Conservation (phyloP, 2,888 invertebrate genomes). For the Aleiodes leptofemur region DNA sequence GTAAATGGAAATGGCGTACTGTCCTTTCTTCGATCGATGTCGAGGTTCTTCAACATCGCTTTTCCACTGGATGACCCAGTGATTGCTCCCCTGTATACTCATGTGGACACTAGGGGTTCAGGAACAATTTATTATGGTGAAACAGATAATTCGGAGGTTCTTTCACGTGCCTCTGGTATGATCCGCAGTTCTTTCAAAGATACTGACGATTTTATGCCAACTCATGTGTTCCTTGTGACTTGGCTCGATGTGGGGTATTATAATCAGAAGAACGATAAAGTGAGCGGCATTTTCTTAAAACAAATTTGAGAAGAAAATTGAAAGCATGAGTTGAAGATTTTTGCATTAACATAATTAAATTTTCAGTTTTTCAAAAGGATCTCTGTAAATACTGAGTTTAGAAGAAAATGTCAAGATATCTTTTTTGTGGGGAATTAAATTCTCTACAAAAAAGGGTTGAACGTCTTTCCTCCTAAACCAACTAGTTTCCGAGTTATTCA, state of each 20-base stretch:
- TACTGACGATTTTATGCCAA: conserved; percentile 84
- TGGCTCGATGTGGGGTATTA: conserved; percentile 93
- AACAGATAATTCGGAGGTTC: conserved; percentile 79
- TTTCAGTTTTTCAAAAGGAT: no score
- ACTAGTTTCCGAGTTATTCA: no score
- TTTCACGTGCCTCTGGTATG: conserved; percentile 82
- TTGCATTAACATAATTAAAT: no score
- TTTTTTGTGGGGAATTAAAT: no score
- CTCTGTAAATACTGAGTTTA: no score
- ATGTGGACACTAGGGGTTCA: conserved; percentile 87
- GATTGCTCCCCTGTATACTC: conserved; percentile 93
- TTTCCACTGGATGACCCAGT: conserved; percentile 93
- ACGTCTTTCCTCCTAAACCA: no score
- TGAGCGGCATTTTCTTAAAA: conserved; percentile 58
- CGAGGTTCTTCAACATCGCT: conserved; percentile 90
- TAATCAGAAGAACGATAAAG: conserved; percentile 80
- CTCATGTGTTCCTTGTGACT: conserved; percentile 89
- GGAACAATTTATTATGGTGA: conserved; percentile 87
- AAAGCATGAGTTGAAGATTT: no score
- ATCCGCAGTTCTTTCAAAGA: conserved; percentile 86
- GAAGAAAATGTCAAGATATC: no score
- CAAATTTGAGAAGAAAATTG: background rate
- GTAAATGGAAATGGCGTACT: conserved; percentile 93
- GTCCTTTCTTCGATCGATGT: conserved; percentile 92
- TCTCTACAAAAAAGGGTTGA: no score